Base-by-base conservation (phyloP, 2,888 invertebrate genomes). In the Dryobota labecula region DNA sequence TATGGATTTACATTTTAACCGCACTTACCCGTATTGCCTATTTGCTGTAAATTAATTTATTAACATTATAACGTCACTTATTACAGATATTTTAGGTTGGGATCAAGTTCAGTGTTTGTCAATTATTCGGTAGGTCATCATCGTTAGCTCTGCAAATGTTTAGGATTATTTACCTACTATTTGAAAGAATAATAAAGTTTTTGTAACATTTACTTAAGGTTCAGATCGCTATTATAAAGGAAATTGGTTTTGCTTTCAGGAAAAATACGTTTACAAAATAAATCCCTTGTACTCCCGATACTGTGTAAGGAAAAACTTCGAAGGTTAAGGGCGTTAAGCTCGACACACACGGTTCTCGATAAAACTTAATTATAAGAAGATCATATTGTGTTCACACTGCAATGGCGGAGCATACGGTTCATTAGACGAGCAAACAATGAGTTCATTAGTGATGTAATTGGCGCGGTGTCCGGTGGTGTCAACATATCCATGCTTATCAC, bases 391-490 rank as follows among this genome's bases (percentile, higher is more conserved):
- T 73, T 68, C 53, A 70, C 56, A 65, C 47, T 69, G 70, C 79
- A 90, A 90, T 90, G 87, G 87, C 84, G 11, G 65, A 51, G 88
- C 84, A 87, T 86, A 89, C 90, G 91, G 93, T 94, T 95, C 95
- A 94, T 95, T 95, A 95, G 93, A 92, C 90, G 89, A 90, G 88
- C 92, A 94, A 95, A 95, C 94, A 95, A 94, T 94, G 92, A 92
- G 91, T 95, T 95, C 95, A 95, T 95, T 95, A 95, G 94, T 87
- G 92, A 87, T 91, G 91, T 94, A 95, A 95, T 94, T 91, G 93
- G 86, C 90, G 93, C 88, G 92, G 92, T 90, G 88, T 90, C 89
- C 89, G 87, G 88, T 83, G 75, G 76, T 74, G 79, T 74, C 79
- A 82, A 80, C 71, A 79, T 80, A 74, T 78, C 83, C 71, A 80